Percentiles rank a stretch among this genome's conserved stretches.
These are phyloP conservation scores for Equus quagga DNA, from an alignment of 2,113 vertebrate genomes.

Conservation along the genomic window DNA sequence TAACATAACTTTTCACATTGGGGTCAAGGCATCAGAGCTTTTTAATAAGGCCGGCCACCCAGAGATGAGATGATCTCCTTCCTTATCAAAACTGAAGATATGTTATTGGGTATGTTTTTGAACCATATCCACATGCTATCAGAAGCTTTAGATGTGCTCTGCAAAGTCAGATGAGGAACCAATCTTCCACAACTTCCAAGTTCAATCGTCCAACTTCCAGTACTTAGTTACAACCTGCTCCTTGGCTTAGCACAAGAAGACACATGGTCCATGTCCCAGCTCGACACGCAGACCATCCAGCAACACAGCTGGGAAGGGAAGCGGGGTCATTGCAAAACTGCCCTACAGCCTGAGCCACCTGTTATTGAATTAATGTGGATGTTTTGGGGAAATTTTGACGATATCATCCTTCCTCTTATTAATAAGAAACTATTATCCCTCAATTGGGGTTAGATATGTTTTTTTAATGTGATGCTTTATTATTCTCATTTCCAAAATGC, in stretches of 20 bases:
- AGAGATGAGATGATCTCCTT: neutral
- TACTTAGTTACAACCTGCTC: neutral
- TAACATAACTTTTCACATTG: neutral
- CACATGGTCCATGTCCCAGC: neutral
- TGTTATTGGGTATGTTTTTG: neutral
- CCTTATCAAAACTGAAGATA: neutral
- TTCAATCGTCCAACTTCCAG: neutral
- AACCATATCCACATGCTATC: accelerated
- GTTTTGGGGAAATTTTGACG: accelerated
- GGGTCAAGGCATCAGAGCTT: too few species aligned
- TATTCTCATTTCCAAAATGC: neutral
- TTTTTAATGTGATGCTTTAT: neutral
- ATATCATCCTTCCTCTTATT: accelerated
- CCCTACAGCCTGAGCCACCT: accelerated
- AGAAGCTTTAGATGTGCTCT: neutral
- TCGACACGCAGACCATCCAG: accelerated
- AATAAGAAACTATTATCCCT: neutral
- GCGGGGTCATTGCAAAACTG: too few species aligned
- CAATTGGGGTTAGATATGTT: neutral
- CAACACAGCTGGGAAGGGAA: neutral
- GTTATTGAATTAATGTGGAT: too few species aligned
- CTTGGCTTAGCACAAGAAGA: neutral
- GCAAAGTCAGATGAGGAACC: neutral
- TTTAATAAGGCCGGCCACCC: neutral
- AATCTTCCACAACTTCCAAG: accelerated